Percentiles rank a stretch among this genome's conserved stretches.
Conservation (phyloP, 2,797 vertebrate genomes). For the Gymnoscopelus braueri region DNA sequence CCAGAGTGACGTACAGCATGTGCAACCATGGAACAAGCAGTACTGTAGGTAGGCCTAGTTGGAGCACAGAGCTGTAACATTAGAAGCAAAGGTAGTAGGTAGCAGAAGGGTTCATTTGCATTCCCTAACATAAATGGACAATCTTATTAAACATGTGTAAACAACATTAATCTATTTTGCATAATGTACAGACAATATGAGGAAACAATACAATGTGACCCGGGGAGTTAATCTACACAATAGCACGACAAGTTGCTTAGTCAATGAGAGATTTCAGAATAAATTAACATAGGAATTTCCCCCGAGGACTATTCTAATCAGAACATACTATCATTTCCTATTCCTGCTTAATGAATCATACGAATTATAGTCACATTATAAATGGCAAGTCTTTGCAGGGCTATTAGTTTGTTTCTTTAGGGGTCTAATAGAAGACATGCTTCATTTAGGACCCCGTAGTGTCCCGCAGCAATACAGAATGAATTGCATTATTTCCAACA, state of each 20-base stretch:
- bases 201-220: constrained; percentile 71
- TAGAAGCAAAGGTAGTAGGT: background rate
- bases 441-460: constrained; percentile 91
- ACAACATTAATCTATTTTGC: constrained; percentile 67
- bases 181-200: constrained; percentile 63
- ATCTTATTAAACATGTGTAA: constrained; percentile 70
- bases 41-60: too few relatives aligned
- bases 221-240: constrained; percentile 83
- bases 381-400: constrained; percentile 95
- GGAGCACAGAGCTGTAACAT: too few relatives aligned
- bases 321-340: constrained; percentile 95
- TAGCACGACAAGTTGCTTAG: constrained; percentile 90
- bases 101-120: constrained; percentile 18
- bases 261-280: constrained; percentile 91
- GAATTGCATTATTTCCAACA: constrained; percentile 96
- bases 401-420: constrained; percentile 99
- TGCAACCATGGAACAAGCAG: too few relatives aligned
- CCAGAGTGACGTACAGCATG: too few relatives aligned
- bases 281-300: constrained; percentile 92
- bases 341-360: constrained; percentile 99
- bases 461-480: constrained; percentile 90
- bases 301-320: constrained; percentile 87
- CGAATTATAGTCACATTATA: constrained; percentile 99
- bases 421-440: constrained; percentile 97
- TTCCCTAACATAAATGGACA: constrained; percentile 31